Percentiles rank a stretch among this genome's conserved stretches.
These are phyloP conservation scores for Monochamus alternatus DNA, from an alignment of 2,888 invertebrate genomes.

Conservation along the genomic window DNA sequence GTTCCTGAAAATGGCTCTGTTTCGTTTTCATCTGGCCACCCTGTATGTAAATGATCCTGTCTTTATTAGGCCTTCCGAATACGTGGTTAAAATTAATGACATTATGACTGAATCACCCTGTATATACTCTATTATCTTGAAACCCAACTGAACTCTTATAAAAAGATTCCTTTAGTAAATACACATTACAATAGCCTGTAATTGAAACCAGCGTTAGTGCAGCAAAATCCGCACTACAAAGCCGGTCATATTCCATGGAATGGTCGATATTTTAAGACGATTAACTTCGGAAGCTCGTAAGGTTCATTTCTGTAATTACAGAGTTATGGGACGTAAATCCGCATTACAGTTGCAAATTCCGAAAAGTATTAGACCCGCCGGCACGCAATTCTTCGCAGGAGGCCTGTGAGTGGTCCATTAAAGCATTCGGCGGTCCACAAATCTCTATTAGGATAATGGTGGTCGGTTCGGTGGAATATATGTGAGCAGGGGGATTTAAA, in stretches of 20 bases:
- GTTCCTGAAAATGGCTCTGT: too few species aligned
- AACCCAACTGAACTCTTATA: background rate
- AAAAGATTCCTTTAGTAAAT: background rate
- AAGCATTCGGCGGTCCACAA: conserved; percentile 6
- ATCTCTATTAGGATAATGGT: conserved; percentile 30
- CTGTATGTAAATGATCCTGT: too few species aligned
- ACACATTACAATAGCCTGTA: background rate
- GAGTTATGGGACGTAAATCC: conserved; percentile 49
- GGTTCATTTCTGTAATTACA: conserved; percentile 38
- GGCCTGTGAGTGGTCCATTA: conserved; percentile 20
- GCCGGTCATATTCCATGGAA: background rate
- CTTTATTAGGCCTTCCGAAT: too few species aligned
- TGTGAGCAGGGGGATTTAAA: conserved; percentile 13
- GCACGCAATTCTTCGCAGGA: conserved; percentile 7
- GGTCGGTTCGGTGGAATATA: conserved; percentile 13
- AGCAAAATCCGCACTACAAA: conserved; percentile 3
- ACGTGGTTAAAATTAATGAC: too few species aligned
- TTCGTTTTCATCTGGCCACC: too few species aligned
- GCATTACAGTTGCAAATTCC: conserved; percentile 49
- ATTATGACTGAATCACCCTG: too few species aligned
- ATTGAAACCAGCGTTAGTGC: background rate
- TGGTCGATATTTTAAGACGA: conserved; percentile 29
- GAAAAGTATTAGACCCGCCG: conserved; percentile 21
- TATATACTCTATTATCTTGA: too few species aligned
- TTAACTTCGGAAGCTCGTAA: conserved; percentile 42